Evolutionary conservation across 2,113 vertebrate genomes (phyloP), one percentile per base, ranked within the genome.

Genomic region (Osmerus mordax): DNA sequence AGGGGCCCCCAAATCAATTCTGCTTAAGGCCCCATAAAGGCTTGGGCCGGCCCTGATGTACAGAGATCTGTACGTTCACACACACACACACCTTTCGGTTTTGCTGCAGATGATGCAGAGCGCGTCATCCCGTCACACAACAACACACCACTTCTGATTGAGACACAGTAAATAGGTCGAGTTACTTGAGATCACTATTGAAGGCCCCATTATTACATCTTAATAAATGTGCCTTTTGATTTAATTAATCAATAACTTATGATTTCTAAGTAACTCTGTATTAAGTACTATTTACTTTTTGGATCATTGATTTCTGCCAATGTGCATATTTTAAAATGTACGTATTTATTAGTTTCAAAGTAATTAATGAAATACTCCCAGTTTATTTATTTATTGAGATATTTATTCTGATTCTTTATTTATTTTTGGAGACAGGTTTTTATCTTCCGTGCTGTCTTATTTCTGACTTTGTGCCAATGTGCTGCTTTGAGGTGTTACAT

Each of bases 221-320:
- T 92, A 91, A 93, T 93, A 92, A 93, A 93, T 92, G 92, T 93
- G 92, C 92, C 92, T 93, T 93, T 93, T 93, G 87, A 92, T 93
- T 93, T 93, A 78, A 91, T 86, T 90, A 87, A 90, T 91, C 87
- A 93, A 91, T 89, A 91, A 88, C 81, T 86, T 90, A 87, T 92
- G 68, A 91, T 92, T 93, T 92, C 75, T 74, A 84, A 90, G 88
- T 92, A 91, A 90, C 84, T 88, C 90, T 89, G 90, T 92, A 89
- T 89, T 87, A 87, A 87, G 87, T 92, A 91, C 86, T 87, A 77
- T 87, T 81, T 89, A 83, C 70, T 69, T 87, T 87, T 55, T 70
- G 73, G 79, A 78, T 89, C 71, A 78, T 91, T 91, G 81, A 85
- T 91, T 92, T 91, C 84, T 89, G 89, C 90, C 88, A 70, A 87